Evolutionary conservation across 2,888 invertebrate genomes (phyloP).

Genomic region (Siphonodentalium dalli): DNA sequence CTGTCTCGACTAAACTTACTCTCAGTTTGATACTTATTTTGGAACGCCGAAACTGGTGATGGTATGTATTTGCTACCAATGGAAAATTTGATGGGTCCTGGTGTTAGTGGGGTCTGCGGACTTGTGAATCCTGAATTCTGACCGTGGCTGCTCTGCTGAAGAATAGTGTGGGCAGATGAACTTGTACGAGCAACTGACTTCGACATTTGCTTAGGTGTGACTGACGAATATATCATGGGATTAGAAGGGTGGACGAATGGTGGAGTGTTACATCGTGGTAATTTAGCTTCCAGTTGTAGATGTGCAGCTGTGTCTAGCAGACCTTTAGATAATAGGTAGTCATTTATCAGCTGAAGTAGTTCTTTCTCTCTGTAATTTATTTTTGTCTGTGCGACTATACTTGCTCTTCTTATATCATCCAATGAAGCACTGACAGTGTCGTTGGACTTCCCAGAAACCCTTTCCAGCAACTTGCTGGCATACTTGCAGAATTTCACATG

Average conservation of each 20-base stretch:
- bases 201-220: slow-evolving; percentile 40
- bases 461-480: slow-evolving; percentile 86
- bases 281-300: slow-evolving; percentile 78
- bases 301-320: slow-evolving; percentile 74
- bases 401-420: slow-evolving; percentile 85
- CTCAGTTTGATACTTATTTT: not conserved
- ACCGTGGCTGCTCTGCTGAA: too few species aligned
- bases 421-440: slow-evolving; percentile 80
- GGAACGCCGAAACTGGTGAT: too few species aligned
- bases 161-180: too few species aligned
- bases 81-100: slow-evolving; percentile 37
- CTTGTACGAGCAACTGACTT: not conserved
- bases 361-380: slow-evolving; percentile 95
- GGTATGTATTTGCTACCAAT: too few species aligned
- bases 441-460: slow-evolving; percentile 84
- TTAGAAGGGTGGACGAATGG: slow-evolving; percentile 46
- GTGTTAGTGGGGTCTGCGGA: slow-evolving; percentile 25
- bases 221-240: slow-evolving; percentile 41
- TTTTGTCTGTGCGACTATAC: slow-evolving; percentile 89
- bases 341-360: slow-evolving; percentile 87
- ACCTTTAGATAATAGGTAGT: slow-evolving; percentile 81
- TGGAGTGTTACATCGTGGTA: slow-evolving; percentile 45
- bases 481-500: slow-evolving; percentile 96
- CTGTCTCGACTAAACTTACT: too few species aligned
- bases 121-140: too few species aligned